Percentiles rank a stretch among this genome's conserved stretches.
phyloP scores from a whole-genome alignment of 2,113 vertebrate genomes.

The Pipa parva region DNA sequence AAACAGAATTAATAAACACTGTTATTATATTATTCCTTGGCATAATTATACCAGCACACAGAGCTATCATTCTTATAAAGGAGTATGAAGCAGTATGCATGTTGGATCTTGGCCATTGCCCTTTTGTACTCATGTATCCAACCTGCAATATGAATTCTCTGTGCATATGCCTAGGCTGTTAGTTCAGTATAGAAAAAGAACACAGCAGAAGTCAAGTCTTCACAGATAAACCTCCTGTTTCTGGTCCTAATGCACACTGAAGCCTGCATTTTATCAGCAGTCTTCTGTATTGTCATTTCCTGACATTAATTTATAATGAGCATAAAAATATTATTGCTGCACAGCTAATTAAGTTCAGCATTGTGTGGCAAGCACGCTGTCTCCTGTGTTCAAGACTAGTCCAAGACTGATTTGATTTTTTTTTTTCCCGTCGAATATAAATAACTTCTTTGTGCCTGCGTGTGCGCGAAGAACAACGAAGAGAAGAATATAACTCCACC shows the following conservation, averaged over 20 bases:
- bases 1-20: too few relatives aligned
- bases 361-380: not conserved
- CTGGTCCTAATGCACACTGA: not conserved
- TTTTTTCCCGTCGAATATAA: not conserved
- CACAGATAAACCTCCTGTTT: not conserved
- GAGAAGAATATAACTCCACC: not conserved
- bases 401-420: not conserved
- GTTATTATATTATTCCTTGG: too few relatives aligned
- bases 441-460: not conserved
- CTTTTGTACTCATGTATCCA: too few relatives aligned
- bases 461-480: not conserved
- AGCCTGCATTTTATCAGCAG: not conserved
- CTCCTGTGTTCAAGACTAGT: not conserved
- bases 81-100: too few relatives aligned
- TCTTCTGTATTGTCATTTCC: not conserved
- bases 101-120: too few relatives aligned
- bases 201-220: not conserved
- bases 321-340: not conserved
- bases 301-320: conserved; percentile 2
- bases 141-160: not conserved
- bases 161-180: not conserved
- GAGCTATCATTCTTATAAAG: too few relatives aligned
- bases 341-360: conserved; percentile 1
- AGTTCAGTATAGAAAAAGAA: not conserved
- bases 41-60: too few relatives aligned